These are phyloP conservation scores for Caenorhabditis uteleia DNA, from an alignment of 2,888 invertebrate genomes.

Conservation along the genomic window DNA sequence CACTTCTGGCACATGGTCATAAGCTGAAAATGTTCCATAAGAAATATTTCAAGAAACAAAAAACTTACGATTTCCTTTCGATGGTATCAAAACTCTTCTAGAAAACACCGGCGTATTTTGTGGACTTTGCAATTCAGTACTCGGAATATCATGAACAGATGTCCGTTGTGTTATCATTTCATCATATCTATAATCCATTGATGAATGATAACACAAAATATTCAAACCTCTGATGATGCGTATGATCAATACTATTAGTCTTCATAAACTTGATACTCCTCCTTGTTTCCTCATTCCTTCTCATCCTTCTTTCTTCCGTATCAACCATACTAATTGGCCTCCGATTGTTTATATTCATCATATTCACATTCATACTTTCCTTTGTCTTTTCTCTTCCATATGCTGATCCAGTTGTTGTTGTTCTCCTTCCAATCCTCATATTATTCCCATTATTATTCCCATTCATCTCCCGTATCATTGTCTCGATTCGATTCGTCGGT, in stretches of 20 bases:
- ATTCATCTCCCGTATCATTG: constrained; percentile 49
- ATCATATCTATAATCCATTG: no score
- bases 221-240: neutral
- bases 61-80: constrained; percentile 16
- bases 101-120: constrained; percentile 26
- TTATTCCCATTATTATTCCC: constrained; percentile 12
- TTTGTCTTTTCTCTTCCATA: no score
- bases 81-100: constrained; percentile 19
- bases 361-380: neutral
- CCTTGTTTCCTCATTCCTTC: constrained; percentile 27
- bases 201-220: no score
- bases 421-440: no score
- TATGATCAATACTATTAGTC: constrained; percentile 37
- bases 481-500: constrained; percentile 36
- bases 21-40: no score
- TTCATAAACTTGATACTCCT: constrained; percentile 41
- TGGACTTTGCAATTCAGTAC: constrained; percentile 27
- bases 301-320: constrained; percentile 28
- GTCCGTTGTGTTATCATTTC: neutral
- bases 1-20: constrained; percentile 30
- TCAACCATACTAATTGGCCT: constrained; percentile 37
- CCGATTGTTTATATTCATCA: no score
- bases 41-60: neutral
- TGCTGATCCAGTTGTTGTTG: no score
- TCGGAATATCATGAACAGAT: constrained; percentile 27